Conservation (phyloP, 2,113 vertebrate species). For the Mesoclemmys tuberculata region DNA sequence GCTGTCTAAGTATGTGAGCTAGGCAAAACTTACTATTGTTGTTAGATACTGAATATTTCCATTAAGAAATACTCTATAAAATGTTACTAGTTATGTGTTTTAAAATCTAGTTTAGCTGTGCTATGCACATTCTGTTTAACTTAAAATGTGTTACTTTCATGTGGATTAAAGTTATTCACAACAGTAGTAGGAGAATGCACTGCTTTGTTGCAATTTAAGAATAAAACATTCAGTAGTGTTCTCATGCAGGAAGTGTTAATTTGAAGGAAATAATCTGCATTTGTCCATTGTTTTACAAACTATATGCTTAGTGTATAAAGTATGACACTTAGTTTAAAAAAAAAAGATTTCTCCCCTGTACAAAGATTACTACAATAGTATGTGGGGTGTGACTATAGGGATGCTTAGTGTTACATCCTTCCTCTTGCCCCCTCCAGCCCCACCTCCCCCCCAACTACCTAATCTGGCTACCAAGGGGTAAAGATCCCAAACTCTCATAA, state of each 20-base stretch:
- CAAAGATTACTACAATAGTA: neutral
- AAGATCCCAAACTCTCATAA: neutral
- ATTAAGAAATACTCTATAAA: neutral
- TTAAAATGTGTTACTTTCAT: neutral
- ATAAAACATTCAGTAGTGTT: neutral
- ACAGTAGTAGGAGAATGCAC: neutral
- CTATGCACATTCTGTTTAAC: neutral
- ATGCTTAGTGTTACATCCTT: too few species aligned
- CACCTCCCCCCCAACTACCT: neutral
- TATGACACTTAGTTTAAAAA: neutral
- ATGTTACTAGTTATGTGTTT: neutral
- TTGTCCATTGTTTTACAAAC: neutral
- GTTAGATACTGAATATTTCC: neutral
- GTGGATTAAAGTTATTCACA: neutral
- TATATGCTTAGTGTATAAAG: neutral
- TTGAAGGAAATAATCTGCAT: neutral
- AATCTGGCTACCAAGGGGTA: neutral
- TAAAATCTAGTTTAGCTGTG: neutral
- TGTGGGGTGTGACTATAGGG: neutral
- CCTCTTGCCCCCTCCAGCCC: too few species aligned
- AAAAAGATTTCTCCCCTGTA: neutral
- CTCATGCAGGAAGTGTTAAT: neutral
- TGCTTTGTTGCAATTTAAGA: neutral
- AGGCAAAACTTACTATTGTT: neutral
- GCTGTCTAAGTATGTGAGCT: neutral